Evolutionary conservation across 1,140 invertebrate genomes (phyloP).

Genomic region (Drosophila tropicalis): DNA sequence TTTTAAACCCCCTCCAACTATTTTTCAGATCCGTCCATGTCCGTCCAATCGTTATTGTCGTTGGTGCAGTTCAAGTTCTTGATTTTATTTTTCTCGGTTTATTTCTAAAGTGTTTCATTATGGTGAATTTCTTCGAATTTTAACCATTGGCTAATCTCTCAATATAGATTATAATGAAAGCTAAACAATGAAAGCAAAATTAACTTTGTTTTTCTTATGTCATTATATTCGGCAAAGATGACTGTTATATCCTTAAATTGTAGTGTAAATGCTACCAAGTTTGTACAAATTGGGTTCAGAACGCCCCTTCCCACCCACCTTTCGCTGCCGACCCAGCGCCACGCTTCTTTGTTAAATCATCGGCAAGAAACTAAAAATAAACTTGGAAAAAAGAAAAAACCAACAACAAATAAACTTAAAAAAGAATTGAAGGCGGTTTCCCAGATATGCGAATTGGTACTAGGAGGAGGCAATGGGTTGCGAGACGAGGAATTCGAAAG

Average conservation of each 20-base stretch:
- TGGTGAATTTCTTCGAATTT: not conserved
- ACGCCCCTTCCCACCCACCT: not conserved
- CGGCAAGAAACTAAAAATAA: constrained; percentile 43
- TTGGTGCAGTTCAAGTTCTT: not conserved
- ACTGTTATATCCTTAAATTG: too few relatives aligned
- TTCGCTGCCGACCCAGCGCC: not conserved
- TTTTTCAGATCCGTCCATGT: too few relatives aligned
- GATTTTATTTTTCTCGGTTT: not conserved
- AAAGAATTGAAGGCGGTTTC: constrained; percentile 19
- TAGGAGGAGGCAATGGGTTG: constrained; percentile 11
- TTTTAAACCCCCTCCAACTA: too few relatives aligned
- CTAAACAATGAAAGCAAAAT: too few relatives aligned
- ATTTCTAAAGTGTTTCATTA: not conserved
- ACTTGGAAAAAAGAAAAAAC: constrained; percentile 16
- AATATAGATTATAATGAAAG: too few relatives aligned
- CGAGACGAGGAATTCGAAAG: constrained; percentile 28
- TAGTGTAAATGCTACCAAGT: too few relatives aligned
- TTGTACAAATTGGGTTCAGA: too few relatives aligned
- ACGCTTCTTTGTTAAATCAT: constrained; percentile 8
- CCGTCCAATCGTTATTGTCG: not conserved
- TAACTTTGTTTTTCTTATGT: too few relatives aligned
- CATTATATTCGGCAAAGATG: too few relatives aligned
- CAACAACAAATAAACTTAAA: constrained; percentile 17
- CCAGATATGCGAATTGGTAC: constrained; percentile 42
- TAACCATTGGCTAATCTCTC: not conserved